These are phyloP conservation scores for Phrynosoma blainvillii DNA, from an alignment of 2,113 vertebrate species.

Conservation along the genomic window DNA sequence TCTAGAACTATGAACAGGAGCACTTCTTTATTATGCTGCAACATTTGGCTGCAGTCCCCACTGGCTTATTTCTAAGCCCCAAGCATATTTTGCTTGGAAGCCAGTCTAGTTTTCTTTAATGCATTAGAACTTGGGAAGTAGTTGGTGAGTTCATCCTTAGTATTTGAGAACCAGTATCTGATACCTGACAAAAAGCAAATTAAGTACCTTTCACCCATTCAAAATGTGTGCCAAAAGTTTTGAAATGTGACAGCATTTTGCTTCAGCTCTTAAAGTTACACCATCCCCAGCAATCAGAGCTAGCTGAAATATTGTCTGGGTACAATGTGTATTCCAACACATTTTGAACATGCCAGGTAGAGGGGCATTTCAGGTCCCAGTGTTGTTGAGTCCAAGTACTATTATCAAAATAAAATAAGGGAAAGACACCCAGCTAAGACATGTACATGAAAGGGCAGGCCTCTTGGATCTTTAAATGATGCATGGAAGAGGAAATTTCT, in stretches of 20 bases:
- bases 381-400: too few species aligned
- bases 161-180: not conserved
- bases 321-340: too few species aligned
- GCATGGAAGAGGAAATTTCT: too few species aligned
- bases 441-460: too few species aligned
- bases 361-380: too few species aligned
- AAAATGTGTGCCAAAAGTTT: not conserved
- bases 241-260: not conserved
- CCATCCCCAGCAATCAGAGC: too few species aligned
- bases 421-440: too few species aligned
- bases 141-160: not conserved
- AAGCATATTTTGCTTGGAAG: not conserved
- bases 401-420: too few species aligned
- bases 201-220: not conserved
- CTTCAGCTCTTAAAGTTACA: not conserved
- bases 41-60: not conserved
- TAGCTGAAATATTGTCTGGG: too few species aligned
- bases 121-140: not conserved
- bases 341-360: too few species aligned
- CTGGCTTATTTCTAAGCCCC: not conserved
- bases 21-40: not conserved
- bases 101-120: not conserved
- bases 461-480: too few species aligned
- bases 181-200: not conserved
- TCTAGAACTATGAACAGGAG: not conserved